Conservation (phyloP, 2,113 vertebrate species). For the Siphamia tubifer region DNA sequence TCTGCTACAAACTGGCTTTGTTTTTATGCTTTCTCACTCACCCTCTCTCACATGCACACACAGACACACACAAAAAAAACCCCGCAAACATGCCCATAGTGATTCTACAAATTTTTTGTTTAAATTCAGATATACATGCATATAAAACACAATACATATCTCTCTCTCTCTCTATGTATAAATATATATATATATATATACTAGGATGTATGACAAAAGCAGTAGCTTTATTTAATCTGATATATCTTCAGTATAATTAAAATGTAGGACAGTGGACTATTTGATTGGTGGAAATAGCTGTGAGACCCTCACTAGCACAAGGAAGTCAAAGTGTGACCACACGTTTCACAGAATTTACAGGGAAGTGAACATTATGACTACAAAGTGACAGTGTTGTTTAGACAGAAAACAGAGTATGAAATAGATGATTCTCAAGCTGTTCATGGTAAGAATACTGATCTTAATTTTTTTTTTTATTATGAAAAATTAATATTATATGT, state of each 20-base stretch:
- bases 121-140: too few relatives aligned
- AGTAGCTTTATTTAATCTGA: too few relatives aligned
- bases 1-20: background rate
- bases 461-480: too few relatives aligned
- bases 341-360: constrained; percentile 5
- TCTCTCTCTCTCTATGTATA: too few relatives aligned
- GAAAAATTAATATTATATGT: too few relatives aligned
- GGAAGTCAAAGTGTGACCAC: constrained; percentile 51
- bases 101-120: background rate
- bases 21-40: background rate
- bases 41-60: background rate
- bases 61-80: background rate
- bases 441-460: constrained; percentile 60
- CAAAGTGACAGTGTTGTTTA: background rate
- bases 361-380: constrained; percentile 22
- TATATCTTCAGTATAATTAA: too few relatives aligned
- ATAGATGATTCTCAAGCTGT: background rate
- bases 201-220: too few relatives aligned
- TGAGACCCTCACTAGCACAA: background rate
- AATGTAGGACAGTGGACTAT: too few relatives aligned
- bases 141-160: too few relatives aligned
- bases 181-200: too few relatives aligned
- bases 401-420: background rate
- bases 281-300: too few relatives aligned
- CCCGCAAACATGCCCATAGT: background rate